Percentiles rank a stretch among this genome's conserved stretches.
Evolutionary conservation across 2,113 vertebrate species (phyloP).

Genomic region (Synchiropus splendidus): DNA sequence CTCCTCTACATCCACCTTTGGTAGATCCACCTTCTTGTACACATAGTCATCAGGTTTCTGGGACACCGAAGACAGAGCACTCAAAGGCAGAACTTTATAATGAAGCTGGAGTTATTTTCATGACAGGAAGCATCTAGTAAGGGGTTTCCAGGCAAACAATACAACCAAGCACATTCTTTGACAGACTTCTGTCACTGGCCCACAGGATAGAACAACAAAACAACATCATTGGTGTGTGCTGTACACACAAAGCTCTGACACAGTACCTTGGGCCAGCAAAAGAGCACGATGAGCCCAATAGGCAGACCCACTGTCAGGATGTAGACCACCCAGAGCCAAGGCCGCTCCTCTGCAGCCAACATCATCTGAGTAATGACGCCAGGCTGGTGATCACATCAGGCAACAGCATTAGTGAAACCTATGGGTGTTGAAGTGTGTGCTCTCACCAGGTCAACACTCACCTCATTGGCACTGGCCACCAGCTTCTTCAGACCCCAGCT

Average conservation of each 20-base stretch:
- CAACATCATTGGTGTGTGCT: too few species aligned
- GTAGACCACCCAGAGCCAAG: slow-evolving; percentile 92
- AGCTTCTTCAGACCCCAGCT: slow-evolving; percentile 91
- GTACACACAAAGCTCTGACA: too few species aligned
- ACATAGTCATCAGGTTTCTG: slow-evolving; percentile 64
- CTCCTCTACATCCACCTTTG: slow-evolving; percentile 59
- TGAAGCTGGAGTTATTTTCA: too few species aligned
- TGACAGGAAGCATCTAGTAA: too few species aligned
- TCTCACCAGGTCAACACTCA: slow-evolving; percentile 39
- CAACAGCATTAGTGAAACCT: background rate
- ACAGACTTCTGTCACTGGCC: too few species aligned
- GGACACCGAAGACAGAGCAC: background rate
- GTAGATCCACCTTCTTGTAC: slow-evolving; percentile 71
- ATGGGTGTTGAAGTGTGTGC: background rate
- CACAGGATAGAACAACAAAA: too few species aligned
- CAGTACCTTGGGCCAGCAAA: slow-evolving; percentile 90
- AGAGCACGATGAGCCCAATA: slow-evolving; percentile 72
- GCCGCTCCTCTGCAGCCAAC: slow-evolving; percentile 78
- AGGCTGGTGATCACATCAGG: slow-evolving; percentile 59
- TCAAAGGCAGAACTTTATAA: too few species aligned
- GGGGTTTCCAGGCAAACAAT: too few species aligned
- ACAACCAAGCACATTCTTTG: too few species aligned
- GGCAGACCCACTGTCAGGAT: slow-evolving; percentile 80
- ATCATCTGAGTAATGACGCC: slow-evolving; percentile 78
- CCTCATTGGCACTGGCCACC: slow-evolving; percentile 90